Evolutionary conservation across 2,797 vertebrate genomes (phyloP), one percentile per base, ranked within the genome.

Genomic region (Euthynnus affinis): DNA sequence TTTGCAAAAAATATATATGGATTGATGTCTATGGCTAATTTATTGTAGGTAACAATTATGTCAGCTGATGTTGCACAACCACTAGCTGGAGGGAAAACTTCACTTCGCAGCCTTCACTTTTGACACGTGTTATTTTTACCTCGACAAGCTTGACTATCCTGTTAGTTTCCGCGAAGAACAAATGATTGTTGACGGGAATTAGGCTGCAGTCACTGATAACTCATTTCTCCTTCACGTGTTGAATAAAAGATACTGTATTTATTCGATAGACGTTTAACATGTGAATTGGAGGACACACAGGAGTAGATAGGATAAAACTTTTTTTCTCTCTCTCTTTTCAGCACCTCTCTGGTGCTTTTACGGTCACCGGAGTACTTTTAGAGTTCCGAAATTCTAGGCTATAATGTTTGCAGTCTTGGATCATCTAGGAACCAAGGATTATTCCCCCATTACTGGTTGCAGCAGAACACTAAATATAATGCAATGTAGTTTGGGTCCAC

Each of bases 1-100:
- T 23, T 4, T 0, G 0, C 1, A 27, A 9, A 34, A 25, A 32
- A 18, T 3, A 1, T 3, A 1, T n/a, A 22, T 1, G 20, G 22
- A 57, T 7, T 37, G 23, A n/a, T n/a, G 55, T 55, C 5, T 37
- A 13, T 52, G 23, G 25, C 23, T 27, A 1, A 59, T 58, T n/a
- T 29, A 27, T 17, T 55, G 34, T 1, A 18, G 40, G 10, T 49
- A 32, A 34, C 20, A 62, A 13, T 14, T 18, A 34, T 0, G 51
- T 22, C 40, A 49, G 44, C 25, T 6, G 59, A 52, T 22, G 44
- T 37, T 15, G n/a, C 22, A 52, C 12, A 53, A 27, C 3, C 42
- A 52, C 27, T n/a, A 60, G 29, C n/a, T 17, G 3, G 13, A 52
- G 61, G 20, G 5, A 18, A 65, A 75, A 58, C 20, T 37, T 37